Conservation (phyloP, 2,888 invertebrate species). For the Drosophila mayaguana region DNA sequence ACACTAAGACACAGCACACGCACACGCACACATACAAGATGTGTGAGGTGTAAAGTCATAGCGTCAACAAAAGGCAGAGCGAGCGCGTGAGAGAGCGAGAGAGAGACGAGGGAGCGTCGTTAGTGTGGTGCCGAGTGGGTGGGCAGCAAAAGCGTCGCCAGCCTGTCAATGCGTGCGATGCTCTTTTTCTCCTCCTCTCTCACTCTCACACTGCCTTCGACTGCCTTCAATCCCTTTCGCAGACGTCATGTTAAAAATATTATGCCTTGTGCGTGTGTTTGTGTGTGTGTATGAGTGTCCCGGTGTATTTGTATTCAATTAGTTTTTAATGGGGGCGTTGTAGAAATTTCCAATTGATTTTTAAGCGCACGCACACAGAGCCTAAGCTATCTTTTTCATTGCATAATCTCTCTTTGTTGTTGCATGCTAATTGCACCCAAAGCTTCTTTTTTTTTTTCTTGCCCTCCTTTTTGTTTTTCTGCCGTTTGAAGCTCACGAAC, state of each 20-base stretch:
- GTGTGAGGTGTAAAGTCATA: slow-evolving; percentile 63
- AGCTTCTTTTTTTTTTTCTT: slow-evolving; percentile 14
- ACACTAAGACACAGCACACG: slow-evolving; percentile 3
- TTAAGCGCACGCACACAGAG: slow-evolving; percentile 58
- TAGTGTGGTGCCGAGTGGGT: slow-evolving; percentile 44
- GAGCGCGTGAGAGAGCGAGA: background rate
- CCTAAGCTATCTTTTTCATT: slow-evolving; percentile 47
- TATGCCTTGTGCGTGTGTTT: slow-evolving; percentile 18
- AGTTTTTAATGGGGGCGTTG: slow-evolving; percentile 71
- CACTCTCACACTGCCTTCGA: background rate
- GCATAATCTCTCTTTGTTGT: slow-evolving; percentile 48
- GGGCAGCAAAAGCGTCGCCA: slow-evolving; percentile 28
- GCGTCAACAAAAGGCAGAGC: slow-evolving; percentile 33
- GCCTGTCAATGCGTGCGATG: slow-evolving; percentile 23
- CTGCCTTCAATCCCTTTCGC: slow-evolving; percentile 5
- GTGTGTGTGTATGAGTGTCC: background rate
- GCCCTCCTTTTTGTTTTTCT: slow-evolving; percentile 5
- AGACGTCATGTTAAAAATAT: slow-evolving; percentile 48
- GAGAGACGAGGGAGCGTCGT: slow-evolving; percentile 18
- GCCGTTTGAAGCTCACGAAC: slow-evolving; percentile 13
- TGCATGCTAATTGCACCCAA: slow-evolving; percentile 47
- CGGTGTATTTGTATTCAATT: slow-evolving; percentile 53
- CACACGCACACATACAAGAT: slow-evolving; percentile 1
- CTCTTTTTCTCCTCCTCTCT: slow-evolving; percentile 10
- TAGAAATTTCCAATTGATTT: slow-evolving; percentile 71